Evolutionary conservation across 1,140 invertebrate species (phyloP), one percentile per base, ranked within the genome.

Genomic region (Coenobita brevimanus): DNA sequence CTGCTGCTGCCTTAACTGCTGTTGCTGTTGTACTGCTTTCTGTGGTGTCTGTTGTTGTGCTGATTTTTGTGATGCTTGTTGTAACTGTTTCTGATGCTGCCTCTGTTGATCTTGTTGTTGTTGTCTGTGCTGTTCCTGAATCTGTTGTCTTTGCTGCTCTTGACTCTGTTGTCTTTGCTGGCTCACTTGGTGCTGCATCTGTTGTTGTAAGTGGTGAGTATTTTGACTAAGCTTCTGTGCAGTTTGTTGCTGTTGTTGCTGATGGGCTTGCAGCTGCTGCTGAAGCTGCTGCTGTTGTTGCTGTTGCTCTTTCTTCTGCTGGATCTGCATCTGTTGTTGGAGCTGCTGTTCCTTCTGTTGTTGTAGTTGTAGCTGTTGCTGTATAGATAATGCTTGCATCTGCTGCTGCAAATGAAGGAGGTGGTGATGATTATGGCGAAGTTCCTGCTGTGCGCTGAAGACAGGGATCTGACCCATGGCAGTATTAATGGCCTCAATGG

Each of bases 381-480:
- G 81, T 17, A 83, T 2, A 30, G 81, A 85, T 21, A 89, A 43
- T n/a, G 75, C 80, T 69, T 83, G 88, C 82, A 89, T 89, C 57
- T 84, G 88, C 24, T 88, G 85, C 75, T 89, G 89, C 13, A 88
- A 60, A 30, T 88, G 82, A 17, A 82, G 30, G 30, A 62, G 85
- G 33, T 90, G 81, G 71, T 90, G 89, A 24, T 90, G 89, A 27
- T 88, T 83, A 46, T 88, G 82, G 30, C 82, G 38, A 4, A 87
- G 62, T 41, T 90, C 85, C 69, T 90, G 89, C 67, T 90, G 85
- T 57, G 87, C 80, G 80, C 79, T 80, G 69, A 83, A 84, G 41
- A 88, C 80, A 50, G 85, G 89, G 54, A 88, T 82, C 69, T 88
- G 86, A 15, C 86, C 80, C 80, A 88, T 86, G 60, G 89, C 84